phyloP scores from a whole-genome alignment of 2,113 vertebrate genomes.

The Pollimyrus isidori region DNA sequence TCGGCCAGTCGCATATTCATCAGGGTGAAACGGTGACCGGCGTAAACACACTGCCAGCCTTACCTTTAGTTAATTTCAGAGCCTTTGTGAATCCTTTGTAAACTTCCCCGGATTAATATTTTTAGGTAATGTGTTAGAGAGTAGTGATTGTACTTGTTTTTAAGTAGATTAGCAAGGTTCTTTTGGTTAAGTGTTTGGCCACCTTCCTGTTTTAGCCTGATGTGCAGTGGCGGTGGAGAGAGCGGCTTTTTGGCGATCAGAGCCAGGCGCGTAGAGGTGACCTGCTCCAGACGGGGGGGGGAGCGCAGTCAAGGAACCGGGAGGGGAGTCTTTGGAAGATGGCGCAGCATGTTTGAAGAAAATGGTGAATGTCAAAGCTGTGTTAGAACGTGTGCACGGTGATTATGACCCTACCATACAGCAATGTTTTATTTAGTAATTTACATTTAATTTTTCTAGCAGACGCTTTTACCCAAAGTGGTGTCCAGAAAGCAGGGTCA shows the following conservation, averaged over 20 bases:
- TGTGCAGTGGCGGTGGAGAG: not conserved
- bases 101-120: not conserved
- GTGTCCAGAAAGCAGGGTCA: not conserved
- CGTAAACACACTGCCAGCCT: not conserved
- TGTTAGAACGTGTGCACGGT: not conserved
- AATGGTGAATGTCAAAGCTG: not conserved
- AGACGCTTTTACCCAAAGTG: not conserved
- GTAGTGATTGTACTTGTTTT: not conserved
- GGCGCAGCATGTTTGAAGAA: not conserved
- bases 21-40: not conserved
- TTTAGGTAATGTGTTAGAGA: not conserved
- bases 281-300: no score
- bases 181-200: not conserved
- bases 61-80: not conserved
- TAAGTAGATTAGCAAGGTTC: not conserved
- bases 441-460: not conserved
- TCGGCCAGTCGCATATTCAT: not conserved
- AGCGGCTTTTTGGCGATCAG: not conserved
- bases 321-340: not conserved
- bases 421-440: not conserved
- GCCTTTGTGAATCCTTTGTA: not conserved
- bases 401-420: not conserved
- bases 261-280: not conserved
- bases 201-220: not conserved
- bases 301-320: no score